These are phyloP conservation scores for Turritopsis rubra DNA, from an alignment of 30 jellyfish, hydroid and myxozoan species.

Conservation along the genomic window DNA sequence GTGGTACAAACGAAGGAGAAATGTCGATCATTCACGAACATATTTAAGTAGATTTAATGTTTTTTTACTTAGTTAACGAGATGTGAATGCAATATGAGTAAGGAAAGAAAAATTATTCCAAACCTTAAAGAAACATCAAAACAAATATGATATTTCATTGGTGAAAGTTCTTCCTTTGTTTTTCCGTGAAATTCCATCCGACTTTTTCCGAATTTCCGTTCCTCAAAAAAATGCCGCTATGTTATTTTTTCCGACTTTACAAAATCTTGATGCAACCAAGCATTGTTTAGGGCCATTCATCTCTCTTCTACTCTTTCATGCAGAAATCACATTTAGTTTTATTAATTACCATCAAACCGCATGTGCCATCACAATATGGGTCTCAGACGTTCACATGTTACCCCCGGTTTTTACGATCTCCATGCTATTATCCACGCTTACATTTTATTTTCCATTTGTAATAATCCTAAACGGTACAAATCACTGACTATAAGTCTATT, in stretches of 20 bases:
- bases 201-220: neutral
- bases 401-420: neutral
- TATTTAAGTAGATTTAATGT: neutral
- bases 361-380: neutral
- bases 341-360: neutral
- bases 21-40: neutral
- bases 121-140: neutral
- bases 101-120: neutral
- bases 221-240: neutral
- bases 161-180: neutral
- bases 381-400: neutral
- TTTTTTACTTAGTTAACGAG: neutral
- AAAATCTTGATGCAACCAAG: neutral
- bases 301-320: neutral
- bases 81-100: too few relatives aligned
- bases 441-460: neutral
- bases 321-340: neutral
- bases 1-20: neutral
- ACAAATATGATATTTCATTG: neutral
- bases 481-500: neutral
- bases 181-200: neutral
- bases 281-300: neutral
- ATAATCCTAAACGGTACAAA: neutral
- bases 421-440: neutral
- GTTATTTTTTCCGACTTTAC: neutral